Evolutionary conservation across 1,140 invertebrate genomes (phyloP).

Genomic region (Andricus grossulariae): DNA sequence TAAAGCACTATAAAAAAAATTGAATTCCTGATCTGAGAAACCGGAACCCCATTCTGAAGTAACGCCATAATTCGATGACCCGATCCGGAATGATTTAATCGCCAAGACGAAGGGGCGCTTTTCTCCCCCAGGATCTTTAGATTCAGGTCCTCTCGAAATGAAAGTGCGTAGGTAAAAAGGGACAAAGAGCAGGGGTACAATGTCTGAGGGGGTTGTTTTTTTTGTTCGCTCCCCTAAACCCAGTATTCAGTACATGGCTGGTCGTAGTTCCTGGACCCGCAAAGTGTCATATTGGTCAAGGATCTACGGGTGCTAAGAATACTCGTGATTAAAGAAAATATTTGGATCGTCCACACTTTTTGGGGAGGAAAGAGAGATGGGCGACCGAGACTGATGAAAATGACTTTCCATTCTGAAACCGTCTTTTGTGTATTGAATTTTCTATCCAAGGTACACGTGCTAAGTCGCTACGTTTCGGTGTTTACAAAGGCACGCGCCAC

Average conservation of each 20-base stretch:
- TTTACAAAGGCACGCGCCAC: too few species aligned
- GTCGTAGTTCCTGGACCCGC: slow-evolving; percentile 1
- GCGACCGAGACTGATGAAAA: slow-evolving; percentile 12
- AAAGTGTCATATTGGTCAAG: slow-evolving; percentile 28
- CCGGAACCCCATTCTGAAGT: not conserved
- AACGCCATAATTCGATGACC: slow-evolving; percentile 9
- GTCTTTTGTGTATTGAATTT: not conserved
- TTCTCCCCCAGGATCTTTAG: not conserved
- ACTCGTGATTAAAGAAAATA: slow-evolving; percentile 25
- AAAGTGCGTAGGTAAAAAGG: slow-evolving; percentile 18
- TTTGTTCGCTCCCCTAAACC: not conserved
- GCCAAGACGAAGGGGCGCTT: slow-evolving; percentile 7
- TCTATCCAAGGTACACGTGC: not conserved
- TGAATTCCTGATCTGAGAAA: not conserved
- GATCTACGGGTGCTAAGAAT: not conserved
- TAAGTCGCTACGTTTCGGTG: too few species aligned
- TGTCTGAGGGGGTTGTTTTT: slow-evolving; percentile 7
- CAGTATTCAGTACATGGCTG: not conserved
- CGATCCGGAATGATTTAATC: slow-evolving; percentile 24
- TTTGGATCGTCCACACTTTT: slow-evolving; percentile 27
- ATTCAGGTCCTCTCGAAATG: not conserved
- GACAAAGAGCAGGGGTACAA: slow-evolving; percentile 19
- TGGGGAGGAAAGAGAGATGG: not conserved
- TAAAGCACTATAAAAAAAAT: not conserved
- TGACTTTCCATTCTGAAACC: not conserved